Evolutionary conservation across 2,888 invertebrate species (phyloP).

Genomic region (Epinotia nisella): DNA sequence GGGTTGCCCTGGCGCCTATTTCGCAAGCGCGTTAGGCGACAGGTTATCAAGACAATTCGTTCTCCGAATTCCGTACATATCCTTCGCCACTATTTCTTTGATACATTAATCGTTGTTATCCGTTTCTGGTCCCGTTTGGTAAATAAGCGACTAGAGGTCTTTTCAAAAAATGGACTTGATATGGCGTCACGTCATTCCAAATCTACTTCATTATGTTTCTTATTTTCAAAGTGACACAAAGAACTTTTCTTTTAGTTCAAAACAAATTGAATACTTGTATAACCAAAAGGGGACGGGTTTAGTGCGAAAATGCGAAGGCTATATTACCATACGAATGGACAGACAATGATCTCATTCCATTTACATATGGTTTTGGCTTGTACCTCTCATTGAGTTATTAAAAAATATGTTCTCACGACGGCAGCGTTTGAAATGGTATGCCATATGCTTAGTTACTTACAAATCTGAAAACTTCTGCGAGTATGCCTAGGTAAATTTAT

Average conservation of each 20-base stretch:
- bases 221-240: neutral
- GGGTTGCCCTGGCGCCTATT: conserved; percentile 19
- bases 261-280: conserved; percentile 27
- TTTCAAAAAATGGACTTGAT: neutral
- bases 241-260: neutral
- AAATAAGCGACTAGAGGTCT: neutral
- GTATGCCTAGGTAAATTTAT: conserved; percentile 3
- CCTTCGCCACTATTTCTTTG: neutral
- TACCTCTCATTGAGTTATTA: conserved; percentile 21
- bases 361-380: conserved; percentile 67
- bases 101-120: neutral
- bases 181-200: neutral
- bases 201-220: neutral
- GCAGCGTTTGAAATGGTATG: conserved; percentile 10
- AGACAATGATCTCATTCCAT: conserved; percentile 73
- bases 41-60: neutral
- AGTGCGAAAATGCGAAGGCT: conserved; percentile 45
- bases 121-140: neutral
- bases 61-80: too few relatives aligned
- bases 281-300: conserved; percentile 31
- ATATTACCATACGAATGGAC: conserved; percentile 50
- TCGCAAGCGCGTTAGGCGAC: conserved; percentile 2
- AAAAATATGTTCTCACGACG: conserved; percentile 18
- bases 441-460: conserved; percentile 12
- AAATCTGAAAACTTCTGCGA: conserved; percentile 9